Base-by-base conservation (phyloP, 2,797 vertebrate species). In the Periparus ater region DNA sequence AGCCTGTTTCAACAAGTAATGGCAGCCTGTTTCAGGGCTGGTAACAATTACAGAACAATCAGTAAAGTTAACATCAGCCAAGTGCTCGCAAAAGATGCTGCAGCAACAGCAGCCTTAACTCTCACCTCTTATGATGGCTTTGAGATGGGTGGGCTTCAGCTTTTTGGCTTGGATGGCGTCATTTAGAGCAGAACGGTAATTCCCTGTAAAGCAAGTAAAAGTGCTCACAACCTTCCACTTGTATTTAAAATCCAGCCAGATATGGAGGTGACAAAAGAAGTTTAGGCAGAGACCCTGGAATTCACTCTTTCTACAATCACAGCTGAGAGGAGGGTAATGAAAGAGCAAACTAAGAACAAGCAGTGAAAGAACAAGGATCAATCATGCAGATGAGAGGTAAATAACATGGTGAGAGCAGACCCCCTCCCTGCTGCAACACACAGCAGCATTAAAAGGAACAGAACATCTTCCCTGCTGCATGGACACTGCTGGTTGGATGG, bases 71-170 rank as follows among this genome's bases (percentile, higher is more conserved):
- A 66, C 10, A 22, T 0, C 2, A 11, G 27, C 15, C 48, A 42
- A 57, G 26, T 8, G 45, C 42, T 70, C 38, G 38, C 47, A 40
- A 66, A 74, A 1, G 1, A 63, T 7, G 32, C 9, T 0, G 13
- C 4, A 7, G 47, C 10, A 61, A 42, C 26, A 17, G 0, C 0
- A 23, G 10, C 42, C 67, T 79, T 17, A 65, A 50, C 11, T 82
- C 92, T 96, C 79, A 99, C 99, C 99, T 98, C 99, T 98, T 58
- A 98, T 71, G 75, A 99, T 94, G 23, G 99, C 99, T 98, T 99
- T 99, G 68, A 99, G 97, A 62, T 99, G 99, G 80, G 97, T 97
- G 48, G 99, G 99, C 94, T 98, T 99, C 25, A 99, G 95, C 96
- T 99, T 99, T 91, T 97, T 99, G 27, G 99, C 99, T 75, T 98